Conservation (phyloP, 2,888 invertebrate genomes). For the Resseliella maxima region DNA sequence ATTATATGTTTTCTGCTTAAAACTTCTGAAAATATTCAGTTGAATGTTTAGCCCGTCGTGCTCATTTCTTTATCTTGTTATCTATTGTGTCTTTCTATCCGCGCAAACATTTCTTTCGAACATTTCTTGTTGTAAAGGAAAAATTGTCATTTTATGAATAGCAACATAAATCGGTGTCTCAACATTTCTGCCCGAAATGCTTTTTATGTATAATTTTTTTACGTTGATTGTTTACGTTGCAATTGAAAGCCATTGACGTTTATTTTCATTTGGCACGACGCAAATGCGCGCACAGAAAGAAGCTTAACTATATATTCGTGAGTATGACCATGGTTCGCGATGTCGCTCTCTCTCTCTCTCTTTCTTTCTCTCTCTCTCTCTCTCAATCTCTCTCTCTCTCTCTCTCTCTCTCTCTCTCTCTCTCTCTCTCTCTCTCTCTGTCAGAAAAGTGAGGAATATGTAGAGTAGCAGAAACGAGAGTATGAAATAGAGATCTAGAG, state of each 20-base stretch:
- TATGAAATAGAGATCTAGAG: too few relatives aligned
- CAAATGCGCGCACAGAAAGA: neutral
- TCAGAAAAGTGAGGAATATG: too few relatives aligned
- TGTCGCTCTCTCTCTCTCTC: neutral
- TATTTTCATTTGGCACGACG: neutral
- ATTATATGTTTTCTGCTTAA: constrained; percentile 36
- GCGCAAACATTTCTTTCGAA: neutral
- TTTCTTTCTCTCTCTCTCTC: neutral
- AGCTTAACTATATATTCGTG: neutral
- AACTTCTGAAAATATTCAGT: constrained; percentile 43
- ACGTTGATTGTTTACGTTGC: constrained; percentile 2
- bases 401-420: neutral
- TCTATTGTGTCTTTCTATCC: neutral
- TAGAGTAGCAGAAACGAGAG: neutral
- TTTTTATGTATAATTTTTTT: neutral
- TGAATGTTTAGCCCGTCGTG: constrained; percentile 9
- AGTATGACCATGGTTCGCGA: neutral
- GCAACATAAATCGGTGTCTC: constrained; percentile 7
- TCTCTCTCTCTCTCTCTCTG: too few relatives aligned
- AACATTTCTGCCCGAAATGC: neutral
- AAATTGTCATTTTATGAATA: constrained; percentile 41
- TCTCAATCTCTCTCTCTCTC: neutral
- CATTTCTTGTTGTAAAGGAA: neutral
- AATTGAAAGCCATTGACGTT: constrained; percentile 47
- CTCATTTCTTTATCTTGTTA: constrained; percentile 46